These are phyloP conservation scores for Laspeyria flexula DNA, from an alignment of 2,888 invertebrate species.

Conservation along the genomic window DNA sequence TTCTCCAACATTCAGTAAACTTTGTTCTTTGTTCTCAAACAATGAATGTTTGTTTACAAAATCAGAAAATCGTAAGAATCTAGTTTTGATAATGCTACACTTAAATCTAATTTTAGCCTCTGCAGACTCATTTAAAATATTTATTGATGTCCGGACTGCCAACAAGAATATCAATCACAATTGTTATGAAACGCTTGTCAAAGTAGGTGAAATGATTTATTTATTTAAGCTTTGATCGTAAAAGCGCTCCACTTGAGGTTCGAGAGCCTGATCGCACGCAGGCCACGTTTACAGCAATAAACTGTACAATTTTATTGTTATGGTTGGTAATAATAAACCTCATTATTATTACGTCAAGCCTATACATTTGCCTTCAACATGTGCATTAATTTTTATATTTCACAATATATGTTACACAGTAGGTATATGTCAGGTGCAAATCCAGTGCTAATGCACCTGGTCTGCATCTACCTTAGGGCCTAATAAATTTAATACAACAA, in stretches of 20 bases:
- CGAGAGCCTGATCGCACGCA: conserved; percentile 58
- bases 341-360: conserved; percentile 61
- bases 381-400: conserved; percentile 7
- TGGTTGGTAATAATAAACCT: conserved; percentile 56
- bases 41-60: conserved; percentile 45
- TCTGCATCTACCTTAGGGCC: conserved; percentile 8
- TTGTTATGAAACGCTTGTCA: conserved; percentile 48
- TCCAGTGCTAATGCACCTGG: conserved; percentile 15
- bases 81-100: conserved; percentile 24
- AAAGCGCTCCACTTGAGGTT: conserved; percentile 66
- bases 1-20: conserved; percentile 57
- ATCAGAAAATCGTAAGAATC: conserved; percentile 20
- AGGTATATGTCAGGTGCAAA: too few relatives aligned
- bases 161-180: conserved; percentile 41
- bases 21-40: conserved; percentile 55
- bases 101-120: conserved; percentile 23
- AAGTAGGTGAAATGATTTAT: conserved; percentile 67
- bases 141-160: conserved; percentile 26
- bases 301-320: conserved; percentile 69
- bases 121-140: conserved; percentile 19
- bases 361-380: conserved; percentile 11
- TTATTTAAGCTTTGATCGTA: conserved; percentile 60
- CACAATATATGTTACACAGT: conserved; percentile 2
- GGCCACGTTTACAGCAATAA: conserved; percentile 64
- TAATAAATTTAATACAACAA: conserved; percentile 45